Base-by-base conservation (phyloP, 2,797 vertebrate genomes). In the Sebastes trivittatus region DNA sequence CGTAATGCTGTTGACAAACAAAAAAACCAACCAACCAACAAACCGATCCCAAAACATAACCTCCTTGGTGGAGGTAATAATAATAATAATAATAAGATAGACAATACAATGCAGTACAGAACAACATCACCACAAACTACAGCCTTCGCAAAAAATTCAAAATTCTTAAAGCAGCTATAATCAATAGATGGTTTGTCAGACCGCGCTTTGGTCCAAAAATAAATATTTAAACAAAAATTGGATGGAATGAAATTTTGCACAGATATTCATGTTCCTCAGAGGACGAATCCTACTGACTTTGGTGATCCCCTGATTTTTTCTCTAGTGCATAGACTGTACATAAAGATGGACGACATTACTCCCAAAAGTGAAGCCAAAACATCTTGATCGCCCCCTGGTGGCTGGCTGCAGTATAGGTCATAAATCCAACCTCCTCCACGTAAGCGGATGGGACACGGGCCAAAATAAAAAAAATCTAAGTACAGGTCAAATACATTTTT, bases 341-440 rank as follows among this genome's bases (percentile, higher is more conserved):
- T 49, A 49, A 49, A 49, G 46, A 18, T 49, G 46, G 46, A 49
- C 46, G 46, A 49, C 46, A 49, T 49, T 2, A 49, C 16, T 49
- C 46, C 46, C 46, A 20, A 49, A 18, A 49, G 46, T 49, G 46
- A 49, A 49, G 46, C 0, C 46, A 49, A 49, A 49, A 49, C 46
- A 49, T 49, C 46, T 20, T 20, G 16, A 1, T 49, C 18, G 46
- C 46, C 46, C 46, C 18, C 18, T 49, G 46, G 46, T 49, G 46
- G 46, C 46, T 49, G 46, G 46, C 0, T 49, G 46, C 46, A 49
- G 18, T 20, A 49, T 8, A 49, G 18, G 18, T 49, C 18, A 49
- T 20, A 8, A 20, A 1, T 0, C 46, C 46, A 3, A 0, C 18
- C 16, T 49, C 46, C 46, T 20, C 46, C 46, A 49, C 0, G 46